Evolutionary conservation across 30 jellyfish, hydroid and myxozoan genomes (phyloP), one percentile per base, ranked within the genome.

Genomic region (Kudoa iwatai): DNA sequence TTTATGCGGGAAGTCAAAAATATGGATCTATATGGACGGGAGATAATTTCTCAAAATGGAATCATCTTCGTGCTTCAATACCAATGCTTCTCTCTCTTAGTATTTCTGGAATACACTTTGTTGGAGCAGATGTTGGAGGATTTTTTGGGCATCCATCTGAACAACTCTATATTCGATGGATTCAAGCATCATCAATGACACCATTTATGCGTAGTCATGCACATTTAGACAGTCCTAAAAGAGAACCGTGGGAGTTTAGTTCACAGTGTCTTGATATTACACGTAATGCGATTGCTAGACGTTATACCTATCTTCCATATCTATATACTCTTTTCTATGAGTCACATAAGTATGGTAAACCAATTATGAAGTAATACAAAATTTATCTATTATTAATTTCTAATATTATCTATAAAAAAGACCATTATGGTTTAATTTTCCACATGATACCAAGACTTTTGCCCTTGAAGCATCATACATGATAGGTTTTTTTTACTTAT

Each of bases 121-220:
- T 51, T 30, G 96, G 96, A 57, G 96, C 96, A 28, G 96, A 77
- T 46, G 85, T 77, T 51, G 96, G 88, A 44, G 96, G 96, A 17
- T 77, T 77, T 40, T 77, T 77, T 49, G 88, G 64, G 32, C 58
- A 77, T 48, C 96, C 96, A 1, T 82, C 52, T 30, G 44, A 46
- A 39, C 88, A 77, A 42, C 77, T 77, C 1, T 63, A 55, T 32
- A 67, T 58, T 15, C 40, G 96, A 23, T 77, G 96, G 96, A 61
- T 51, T 47, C 96, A 77, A 85, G 96, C 65, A 43, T 17, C 39
- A 4, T 6, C 9, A 6, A 18, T 33, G 34, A 51, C 41, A 38
- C 96, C 96, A 4, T 77, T 77, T 52, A 61, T 63, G 71, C 57
- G 96, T n/a, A 88, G 86, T n/a, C 96, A 77, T 31, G 88, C 96